Base-by-base conservation (phyloP, 1,140 invertebrate species). In the Drosophila parvula region DNA sequence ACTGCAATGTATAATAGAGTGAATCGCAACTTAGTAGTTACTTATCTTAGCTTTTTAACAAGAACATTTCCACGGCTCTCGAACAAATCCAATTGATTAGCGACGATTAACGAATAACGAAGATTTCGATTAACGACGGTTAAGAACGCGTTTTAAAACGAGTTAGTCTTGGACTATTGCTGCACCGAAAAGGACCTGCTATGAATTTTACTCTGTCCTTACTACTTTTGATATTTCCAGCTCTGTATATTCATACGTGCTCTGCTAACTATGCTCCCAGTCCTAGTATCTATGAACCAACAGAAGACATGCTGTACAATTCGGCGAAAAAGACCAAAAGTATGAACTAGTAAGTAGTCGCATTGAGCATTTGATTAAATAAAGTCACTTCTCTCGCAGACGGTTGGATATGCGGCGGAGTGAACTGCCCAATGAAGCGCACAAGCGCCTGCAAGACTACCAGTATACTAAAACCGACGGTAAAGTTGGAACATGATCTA, bases 381-480 rank as follows among this genome's bases (percentile, higher is more conserved):
- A 16, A 12, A 3, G 3, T 5, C 11, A 16, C 6, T 38, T 27
- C 3, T 4, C 22, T 22, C 28, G 4, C 16, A 68, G 64, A 43
- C 8, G 44, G 36, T 9, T 68, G 60, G 60, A 11, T 27, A 34
- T 68, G 64, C 48, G 61, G 11, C 28, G 60, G 60, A 9, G 36
- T 68, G 5, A 14, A 18, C 4, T 68, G 64, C 36, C 64, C 64
- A 9, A 32, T 14, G 10, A 10, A 10, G 4, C 5, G 30, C 5
- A 68, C 64, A 14, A 3, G 12, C 4, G 50, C 60, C 36, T 68
- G 64, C 10, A 65, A 32, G 34, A 47, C 48, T 7, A 65, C 61
- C 1, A 51, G 11, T 12, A 18, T 50, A 5, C n/a, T 68, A 11
- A 16, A 34, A n/a, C 45, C 60, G 11, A 18, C 36, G 6, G 1